Conservation (phyloP, 2,113 vertebrate species). For the Lagenorhynchus albirostris region DNA sequence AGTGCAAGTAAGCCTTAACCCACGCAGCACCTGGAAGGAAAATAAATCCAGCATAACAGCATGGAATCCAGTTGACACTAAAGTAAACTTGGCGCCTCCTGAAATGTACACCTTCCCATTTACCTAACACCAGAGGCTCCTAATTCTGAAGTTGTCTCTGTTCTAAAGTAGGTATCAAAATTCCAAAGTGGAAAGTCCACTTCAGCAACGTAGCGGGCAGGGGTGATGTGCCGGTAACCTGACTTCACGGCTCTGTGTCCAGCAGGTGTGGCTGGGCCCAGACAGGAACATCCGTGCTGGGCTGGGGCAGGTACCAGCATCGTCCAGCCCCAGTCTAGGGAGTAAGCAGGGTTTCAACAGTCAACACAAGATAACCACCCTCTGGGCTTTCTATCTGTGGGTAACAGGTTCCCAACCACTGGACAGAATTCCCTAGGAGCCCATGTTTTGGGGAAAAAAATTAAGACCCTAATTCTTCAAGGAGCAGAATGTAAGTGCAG, state of each 20-base stretch:
- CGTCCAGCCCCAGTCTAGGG: neutral
- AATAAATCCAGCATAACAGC: neutral
- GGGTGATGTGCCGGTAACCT: neutral
- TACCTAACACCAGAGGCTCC: neutral
- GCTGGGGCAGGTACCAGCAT: neutral
- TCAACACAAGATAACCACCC: neutral
- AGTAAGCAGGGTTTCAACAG: neutral
- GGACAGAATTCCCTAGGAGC: neutral
- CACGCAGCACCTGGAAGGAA: neutral
- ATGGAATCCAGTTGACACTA: neutral
- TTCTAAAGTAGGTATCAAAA: neutral
- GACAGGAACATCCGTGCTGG: fast-evolving
- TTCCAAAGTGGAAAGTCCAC: neutral
- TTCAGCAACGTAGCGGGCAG: neutral
- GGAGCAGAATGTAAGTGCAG: neutral
- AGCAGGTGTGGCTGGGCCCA: neutral
- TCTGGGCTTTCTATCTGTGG: neutral
- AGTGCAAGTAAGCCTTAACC: constrained; percentile 34
- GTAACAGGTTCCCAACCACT: neutral
- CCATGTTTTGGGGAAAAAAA: neutral
- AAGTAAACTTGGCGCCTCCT: neutral
- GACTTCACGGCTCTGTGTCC: neutral
- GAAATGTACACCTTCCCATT: neutral
- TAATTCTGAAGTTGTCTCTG: neutral
- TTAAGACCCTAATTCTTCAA: neutral